A percentile compares a stretch with the other conserved stretches of the same genome.
Evolutionary conservation across 2,888 invertebrate species (phyloP).

Genomic region (Autographa gamma): DNA sequence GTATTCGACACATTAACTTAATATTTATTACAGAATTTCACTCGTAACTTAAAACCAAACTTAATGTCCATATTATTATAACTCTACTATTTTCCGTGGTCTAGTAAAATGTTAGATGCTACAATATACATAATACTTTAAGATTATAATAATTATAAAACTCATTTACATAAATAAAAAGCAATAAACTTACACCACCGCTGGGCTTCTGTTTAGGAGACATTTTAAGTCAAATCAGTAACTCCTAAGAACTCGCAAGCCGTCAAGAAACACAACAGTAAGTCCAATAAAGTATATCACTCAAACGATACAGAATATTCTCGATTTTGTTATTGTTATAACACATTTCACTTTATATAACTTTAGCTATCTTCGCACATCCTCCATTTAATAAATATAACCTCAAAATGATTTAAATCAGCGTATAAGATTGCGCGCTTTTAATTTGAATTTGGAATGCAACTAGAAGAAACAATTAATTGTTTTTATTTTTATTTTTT

Average conservation of each 20-base stretch:
- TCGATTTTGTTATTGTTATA: conserved; percentile 66
- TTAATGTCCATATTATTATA: too few species aligned
- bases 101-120: too few species aligned
- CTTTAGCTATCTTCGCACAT: conserved; percentile 59
- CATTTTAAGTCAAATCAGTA: conserved; percentile 65
- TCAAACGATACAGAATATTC: conserved; percentile 69
- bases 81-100: too few species aligned
- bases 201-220: conserved; percentile 74
- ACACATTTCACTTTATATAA: conserved; percentile 71
- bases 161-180: not conserved
- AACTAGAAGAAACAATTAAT: conserved; percentile 18
- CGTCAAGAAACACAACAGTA: conserved; percentile 79
- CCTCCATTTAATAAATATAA: conserved; percentile 44
- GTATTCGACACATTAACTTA: not conserved
- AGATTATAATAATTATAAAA: not conserved
- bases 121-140: not conserved
- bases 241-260: conserved; percentile 43
- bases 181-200: conserved; percentile 44
- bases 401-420: conserved; percentile 1
- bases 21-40: too few species aligned
- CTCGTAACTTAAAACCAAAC: too few species aligned
- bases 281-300: conserved; percentile 71
- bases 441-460: conserved; percentile 47
- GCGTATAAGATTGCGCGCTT: conserved; percentile 3
- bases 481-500: conserved; percentile 22